These are phyloP conservation scores for Limnephilus rhombicus DNA, from an alignment of 2,888 invertebrate species.

Conservation along the genomic window DNA sequence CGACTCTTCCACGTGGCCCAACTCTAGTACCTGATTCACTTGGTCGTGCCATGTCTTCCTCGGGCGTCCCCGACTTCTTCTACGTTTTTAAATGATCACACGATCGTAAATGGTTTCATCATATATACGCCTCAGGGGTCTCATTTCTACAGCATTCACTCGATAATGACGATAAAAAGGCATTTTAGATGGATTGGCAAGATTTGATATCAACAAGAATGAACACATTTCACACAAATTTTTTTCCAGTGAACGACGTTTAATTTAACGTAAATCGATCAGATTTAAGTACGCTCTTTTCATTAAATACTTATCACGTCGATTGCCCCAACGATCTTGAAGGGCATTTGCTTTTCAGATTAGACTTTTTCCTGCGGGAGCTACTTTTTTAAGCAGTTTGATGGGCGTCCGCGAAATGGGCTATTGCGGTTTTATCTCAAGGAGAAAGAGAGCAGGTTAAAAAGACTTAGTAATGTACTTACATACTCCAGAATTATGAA, in stretches of 20 bases:
- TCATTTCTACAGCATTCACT: no score
- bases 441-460: background rate
- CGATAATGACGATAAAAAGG: background rate
- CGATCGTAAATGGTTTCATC: no score
- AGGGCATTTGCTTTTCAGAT: background rate
- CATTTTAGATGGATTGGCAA: background rate
- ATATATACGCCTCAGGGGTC: no score
- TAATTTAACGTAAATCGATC: background rate
- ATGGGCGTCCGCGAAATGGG: background rate
- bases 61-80: no score
- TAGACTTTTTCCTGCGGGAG: background rate
- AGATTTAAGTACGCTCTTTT: background rate
- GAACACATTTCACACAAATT: background rate
- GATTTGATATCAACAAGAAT: conserved; percentile 1
- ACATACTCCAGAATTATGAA: background rate
- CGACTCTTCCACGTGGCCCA: no score
- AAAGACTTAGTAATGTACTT: background rate
- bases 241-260: background rate
- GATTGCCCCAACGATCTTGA: background rate
- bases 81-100: no score
- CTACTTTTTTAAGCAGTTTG: background rate
- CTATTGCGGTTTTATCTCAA: background rate
- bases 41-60: no score
- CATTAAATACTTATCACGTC: conserved; percentile 1
- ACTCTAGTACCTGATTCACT: no score